These are phyloP conservation scores for Typhlichthys eigenmanni DNA, from an alignment of 2,797 vertebrate species.

Conservation along the genomic window DNA sequence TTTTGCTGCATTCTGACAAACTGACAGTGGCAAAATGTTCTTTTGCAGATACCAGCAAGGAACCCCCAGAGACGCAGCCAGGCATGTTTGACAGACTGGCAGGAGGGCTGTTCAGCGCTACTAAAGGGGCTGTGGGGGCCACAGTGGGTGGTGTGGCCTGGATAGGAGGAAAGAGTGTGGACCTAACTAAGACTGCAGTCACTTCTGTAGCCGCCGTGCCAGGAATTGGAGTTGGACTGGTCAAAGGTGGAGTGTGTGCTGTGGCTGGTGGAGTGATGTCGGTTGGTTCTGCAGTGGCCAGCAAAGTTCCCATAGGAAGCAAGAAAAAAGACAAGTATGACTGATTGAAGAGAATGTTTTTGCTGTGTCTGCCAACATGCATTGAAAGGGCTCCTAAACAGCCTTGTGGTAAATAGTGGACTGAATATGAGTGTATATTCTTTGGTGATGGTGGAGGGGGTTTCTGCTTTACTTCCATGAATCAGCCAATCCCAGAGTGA, in stretches of 20 bases:
- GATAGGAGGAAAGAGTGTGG: conserved; percentile 93
- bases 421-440: conserved; percentile 39
- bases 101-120: conserved; percentile 90
- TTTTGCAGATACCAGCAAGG: conserved; percentile 84
- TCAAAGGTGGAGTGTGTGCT: conserved; percentile 90
- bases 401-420: conserved; percentile 44
- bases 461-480: conserved; percentile 15
- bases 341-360: conserved; percentile 69
- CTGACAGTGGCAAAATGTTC: conserved; percentile 4
- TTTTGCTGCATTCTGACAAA: not conserved
- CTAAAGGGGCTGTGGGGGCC: conserved; percentile 91
- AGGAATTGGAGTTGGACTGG: conserved; percentile 87
- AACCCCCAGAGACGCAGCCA: conserved; percentile 87
- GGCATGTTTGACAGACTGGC: conserved; percentile 91
- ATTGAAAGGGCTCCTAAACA: conserved; percentile 21
- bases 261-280: conserved; percentile 91
- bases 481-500: conserved; percentile 24
- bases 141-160: conserved; percentile 91
- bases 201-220: conserved; percentile 89
- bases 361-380: conserved; percentile 32
- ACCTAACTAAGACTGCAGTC: conserved; percentile 93
- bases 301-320: conserved; percentile 90
- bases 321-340: conserved; percentile 99
- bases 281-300: conserved; percentile 91
- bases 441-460: conserved; percentile 35